Evolutionary conservation across 2,888 invertebrate genomes (phyloP).

Genomic region (Meiosimyza decipiens): DNA sequence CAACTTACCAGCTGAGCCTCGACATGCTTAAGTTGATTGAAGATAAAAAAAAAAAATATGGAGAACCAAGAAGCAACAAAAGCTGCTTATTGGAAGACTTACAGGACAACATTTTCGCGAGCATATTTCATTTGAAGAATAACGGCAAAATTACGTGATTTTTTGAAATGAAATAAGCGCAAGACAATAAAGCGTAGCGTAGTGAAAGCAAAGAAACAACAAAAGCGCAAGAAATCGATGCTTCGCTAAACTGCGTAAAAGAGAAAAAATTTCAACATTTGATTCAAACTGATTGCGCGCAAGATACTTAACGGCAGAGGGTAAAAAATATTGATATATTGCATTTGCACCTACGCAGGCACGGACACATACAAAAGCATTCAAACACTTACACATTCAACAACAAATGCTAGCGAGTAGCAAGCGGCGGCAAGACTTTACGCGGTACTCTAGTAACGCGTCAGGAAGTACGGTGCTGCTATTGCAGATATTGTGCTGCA

Average conservation of each 20-base stretch:
- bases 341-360: slow-evolving; percentile 34
- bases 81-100: not conserved
- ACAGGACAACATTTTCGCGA: slow-evolving; percentile 18
- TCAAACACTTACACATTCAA: not conserved
- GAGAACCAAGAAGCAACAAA: slow-evolving; percentile 48
- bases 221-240: not conserved
- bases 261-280: slow-evolving; percentile 19
- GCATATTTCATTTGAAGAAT: slow-evolving; percentile 48
- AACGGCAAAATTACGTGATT: slow-evolving; percentile 50
- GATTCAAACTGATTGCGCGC: slow-evolving; percentile 23
- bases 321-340: slow-evolving; percentile 32
- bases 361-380: slow-evolving; percentile 3
- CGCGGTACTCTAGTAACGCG: not conserved
- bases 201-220: not conserved
- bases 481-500: slow-evolving; percentile 21
- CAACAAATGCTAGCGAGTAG: too few species aligned
- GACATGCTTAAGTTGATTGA: too few species aligned
- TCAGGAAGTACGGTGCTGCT: slow-evolving; percentile 22
- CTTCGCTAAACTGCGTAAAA: not conserved
- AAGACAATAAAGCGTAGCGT: slow-evolving; percentile 7
- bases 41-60: too few species aligned
- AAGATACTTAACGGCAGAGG: not conserved
- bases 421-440: slow-evolving; percentile 4
- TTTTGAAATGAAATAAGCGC: slow-evolving; percentile 38
- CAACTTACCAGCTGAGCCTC: too few species aligned